Evolutionary conservation across 2,888 invertebrate genomes (phyloP).

Genomic region (Pandemis heparana): DNA sequence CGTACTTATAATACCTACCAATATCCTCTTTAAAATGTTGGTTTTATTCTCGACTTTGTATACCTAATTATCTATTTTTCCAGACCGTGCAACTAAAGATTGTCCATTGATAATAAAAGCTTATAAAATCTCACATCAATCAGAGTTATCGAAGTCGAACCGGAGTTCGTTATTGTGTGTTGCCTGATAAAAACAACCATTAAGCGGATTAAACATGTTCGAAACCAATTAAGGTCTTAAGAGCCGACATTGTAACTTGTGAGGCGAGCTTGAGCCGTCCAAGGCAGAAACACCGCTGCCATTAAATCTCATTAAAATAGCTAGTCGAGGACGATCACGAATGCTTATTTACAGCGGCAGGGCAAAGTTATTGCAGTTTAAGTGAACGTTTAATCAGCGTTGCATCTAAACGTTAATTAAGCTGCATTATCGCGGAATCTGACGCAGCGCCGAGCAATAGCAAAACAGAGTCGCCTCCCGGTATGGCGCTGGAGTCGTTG

Average conservation of each 20-base stretch:
- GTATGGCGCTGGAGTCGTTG: constrained; percentile 46
- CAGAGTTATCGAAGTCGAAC: constrained; percentile 65
- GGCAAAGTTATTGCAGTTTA: constrained; percentile 69
- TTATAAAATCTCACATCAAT: constrained; percentile 59
- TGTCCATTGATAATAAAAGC: constrained; percentile 56
- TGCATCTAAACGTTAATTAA: constrained; percentile 74
- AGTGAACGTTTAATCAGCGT: constrained; percentile 69
- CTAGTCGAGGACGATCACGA: constrained; percentile 73
- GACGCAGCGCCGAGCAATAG: constrained; percentile 42
- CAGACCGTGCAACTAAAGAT: constrained; percentile 47
- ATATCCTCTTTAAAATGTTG: background rate
- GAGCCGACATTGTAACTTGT: constrained; percentile 68
- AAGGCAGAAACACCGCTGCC: constrained; percentile 56
- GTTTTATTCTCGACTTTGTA: constrained; percentile 9
- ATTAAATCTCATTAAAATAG: constrained; percentile 81
- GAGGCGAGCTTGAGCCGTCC: constrained; percentile 53
- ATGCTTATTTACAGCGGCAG: constrained; percentile 71
- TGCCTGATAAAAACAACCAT: constrained; percentile 69
- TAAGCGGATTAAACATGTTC: constrained; percentile 76
- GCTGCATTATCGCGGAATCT: constrained; percentile 73
- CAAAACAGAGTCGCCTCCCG: constrained; percentile 43
- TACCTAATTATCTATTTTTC: background rate
- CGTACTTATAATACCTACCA: too few relatives aligned
- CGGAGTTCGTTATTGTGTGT: constrained; percentile 66
- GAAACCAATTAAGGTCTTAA: constrained; percentile 78